phyloP scores from a whole-genome alignment of 2,113 vertebrate species.

The Regulus satrapa region DNA sequence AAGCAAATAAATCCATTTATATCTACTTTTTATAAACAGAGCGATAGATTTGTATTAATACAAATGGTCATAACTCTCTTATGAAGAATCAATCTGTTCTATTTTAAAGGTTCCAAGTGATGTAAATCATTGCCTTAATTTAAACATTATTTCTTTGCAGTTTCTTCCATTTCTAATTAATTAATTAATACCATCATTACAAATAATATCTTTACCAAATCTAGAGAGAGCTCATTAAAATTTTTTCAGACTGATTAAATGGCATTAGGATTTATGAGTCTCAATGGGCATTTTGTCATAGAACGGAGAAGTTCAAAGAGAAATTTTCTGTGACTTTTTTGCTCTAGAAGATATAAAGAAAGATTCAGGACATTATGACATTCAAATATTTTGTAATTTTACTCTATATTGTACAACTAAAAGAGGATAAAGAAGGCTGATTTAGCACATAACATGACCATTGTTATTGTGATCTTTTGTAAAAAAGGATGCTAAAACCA shows the following conservation, averaged over 20 bases:
- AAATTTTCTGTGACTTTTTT: neutral
- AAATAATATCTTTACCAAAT: conserved; percentile 30
- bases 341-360: neutral
- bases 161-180: conserved; percentile 40
- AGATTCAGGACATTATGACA: neutral
- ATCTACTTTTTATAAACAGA: neutral
- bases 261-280: conserved; percentile 43
- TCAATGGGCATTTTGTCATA: conserved; percentile 12
- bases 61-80: neutral
- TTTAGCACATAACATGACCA: neutral
- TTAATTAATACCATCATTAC: conserved; percentile 42
- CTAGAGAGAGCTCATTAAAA: conserved; percentile 42
- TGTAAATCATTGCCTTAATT: conserved; percentile 26
- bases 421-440: neutral
- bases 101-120: neutral
- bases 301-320: conserved; percentile 5
- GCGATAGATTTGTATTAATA: neutral
- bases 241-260: conserved; percentile 51
- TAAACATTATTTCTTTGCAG: conserved; percentile 7
- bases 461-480: neutral
- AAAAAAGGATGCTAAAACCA: neutral
- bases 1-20: neutral
- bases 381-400: neutral
- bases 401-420: neutral
- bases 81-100: neutral